A percentile compares a stretch with the other conserved stretches of the same genome.
Evolutionary conservation across 2,113 vertebrate species (phyloP).

Genomic region (Nannospalax galili): DNA sequence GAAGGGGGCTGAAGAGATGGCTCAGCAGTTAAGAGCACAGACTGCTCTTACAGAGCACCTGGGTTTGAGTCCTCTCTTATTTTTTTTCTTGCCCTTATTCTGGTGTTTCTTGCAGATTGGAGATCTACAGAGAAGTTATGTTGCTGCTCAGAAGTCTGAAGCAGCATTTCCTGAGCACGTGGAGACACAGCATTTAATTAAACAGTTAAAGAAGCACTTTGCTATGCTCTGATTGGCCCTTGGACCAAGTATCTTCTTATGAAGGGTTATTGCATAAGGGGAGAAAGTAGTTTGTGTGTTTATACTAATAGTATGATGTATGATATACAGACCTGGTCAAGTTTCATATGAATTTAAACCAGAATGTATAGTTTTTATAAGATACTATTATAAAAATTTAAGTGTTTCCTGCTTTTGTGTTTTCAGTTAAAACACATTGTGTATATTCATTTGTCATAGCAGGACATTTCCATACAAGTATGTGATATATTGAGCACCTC

Average conservation of each 20-base stretch:
- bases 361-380: constrained; percentile 41
- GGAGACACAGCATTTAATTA: constrained; percentile 95
- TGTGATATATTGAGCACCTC: background rate
- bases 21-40: too few relatives aligned
- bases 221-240: constrained; percentile 88
- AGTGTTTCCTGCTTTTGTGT: background rate
- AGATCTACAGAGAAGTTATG: constrained; percentile 97
- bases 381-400: background rate
- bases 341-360: background rate
- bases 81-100: background rate
- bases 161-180: constrained; percentile 95
- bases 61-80: background rate
- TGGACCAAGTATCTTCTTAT: constrained; percentile 9
- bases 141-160: constrained; percentile 92
- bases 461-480: background rate
- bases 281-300: background rate
- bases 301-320: too few relatives aligned
- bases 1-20: background rate
- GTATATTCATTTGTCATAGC: background rate
- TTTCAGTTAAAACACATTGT: background rate
- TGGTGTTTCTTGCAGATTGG: constrained; percentile 88
- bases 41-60: too few relatives aligned
- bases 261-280: background rate
- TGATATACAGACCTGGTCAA: background rate
- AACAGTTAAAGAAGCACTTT: constrained; percentile 94